Percentiles rank a stretch among this genome's conserved stretches.
Evolutionary conservation across 2,113 vertebrate species (phyloP).

Genomic region (Fukomys damarensis): DNA sequence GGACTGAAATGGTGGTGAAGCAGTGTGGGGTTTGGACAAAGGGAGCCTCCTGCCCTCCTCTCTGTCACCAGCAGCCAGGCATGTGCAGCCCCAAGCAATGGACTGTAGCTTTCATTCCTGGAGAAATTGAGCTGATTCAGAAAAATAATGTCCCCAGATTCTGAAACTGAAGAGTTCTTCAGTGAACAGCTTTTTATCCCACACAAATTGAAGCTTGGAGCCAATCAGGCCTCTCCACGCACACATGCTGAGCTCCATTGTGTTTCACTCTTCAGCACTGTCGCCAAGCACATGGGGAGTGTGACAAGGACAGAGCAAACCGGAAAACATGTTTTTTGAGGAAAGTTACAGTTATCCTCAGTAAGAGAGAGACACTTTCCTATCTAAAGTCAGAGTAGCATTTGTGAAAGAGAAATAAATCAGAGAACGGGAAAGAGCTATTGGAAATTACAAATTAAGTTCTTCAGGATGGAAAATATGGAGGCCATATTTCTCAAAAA

Average conservation of each 20-base stretch:
- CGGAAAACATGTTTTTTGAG: not conserved
- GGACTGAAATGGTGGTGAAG: not conserved
- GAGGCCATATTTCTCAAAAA: slow-evolving; percentile 13
- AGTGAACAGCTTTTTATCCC: not conserved
- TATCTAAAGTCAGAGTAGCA: slow-evolving; percentile 10
- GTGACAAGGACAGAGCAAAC: not conserved
- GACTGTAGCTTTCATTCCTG: not conserved
- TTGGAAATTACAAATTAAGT: not conserved
- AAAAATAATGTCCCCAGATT: not conserved
- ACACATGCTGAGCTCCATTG: rapidly evolving
- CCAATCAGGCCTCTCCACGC: not conserved
- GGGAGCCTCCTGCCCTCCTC: not conserved
- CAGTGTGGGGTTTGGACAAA: not conserved
- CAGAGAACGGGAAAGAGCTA: not conserved
- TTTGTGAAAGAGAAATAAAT: not conserved
- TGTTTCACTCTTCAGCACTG: not conserved
- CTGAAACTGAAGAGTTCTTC: not conserved
- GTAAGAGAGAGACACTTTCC: not conserved
- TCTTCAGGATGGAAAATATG: not conserved
- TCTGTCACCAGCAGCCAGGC: not conserved
- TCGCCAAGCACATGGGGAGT: not conserved
- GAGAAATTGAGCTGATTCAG: not conserved
- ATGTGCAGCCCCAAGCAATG: not conserved
- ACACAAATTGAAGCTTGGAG: not conserved
- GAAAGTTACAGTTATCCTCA: not conserved